Base-by-base conservation (phyloP, 2,888 invertebrate genomes). In the Cantharis rustica region DNA sequence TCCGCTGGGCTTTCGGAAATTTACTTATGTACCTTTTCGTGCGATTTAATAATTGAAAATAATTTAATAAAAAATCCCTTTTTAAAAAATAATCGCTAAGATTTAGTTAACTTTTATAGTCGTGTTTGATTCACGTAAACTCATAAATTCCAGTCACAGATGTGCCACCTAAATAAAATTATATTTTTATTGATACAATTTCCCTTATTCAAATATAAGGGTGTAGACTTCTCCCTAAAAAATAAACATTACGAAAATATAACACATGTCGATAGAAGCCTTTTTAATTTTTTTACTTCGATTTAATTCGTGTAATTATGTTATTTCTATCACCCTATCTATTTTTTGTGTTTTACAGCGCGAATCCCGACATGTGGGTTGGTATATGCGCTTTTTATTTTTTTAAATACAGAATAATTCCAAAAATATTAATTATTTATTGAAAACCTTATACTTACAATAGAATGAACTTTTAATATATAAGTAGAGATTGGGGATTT, bases 121-220 rank as follows among this genome's bases (percentile, higher is more conserved):
- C n/a, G 71, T 75, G 76, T 77, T 80, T 76, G 68, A 27, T 71
- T 68, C 78, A 79, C 77, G 79, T 77, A 78, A 75, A 75, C 70
- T 68, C 74, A 79, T 80, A 80, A 80, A 80, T 79, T 76, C 71
- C 16, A 79, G 77, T 62, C 79, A 71, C 80, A 80, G 79, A 76
- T 80, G 80, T 71, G 69, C 71, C 76, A 75, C 76, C 73, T 70
- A 77, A 71, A 75, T 74, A 75, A 75, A 26, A 80, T 77, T 80
- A 80, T 78, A 68, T 61, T 72, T 68, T 74, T 47, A 47, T 47
- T 47, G 47, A 76, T 71, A 77, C 76, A 63, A 66, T 78, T 75
- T 78, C 80, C 74, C 79, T 75, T 70, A 69, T 71, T 70, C 71
- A 75, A 76, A 74, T 76, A 79, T 79, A 68, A 79, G 76, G 76